phyloP scores from a whole-genome alignment of 2,888 invertebrate species.

The Troides helena region DNA sequence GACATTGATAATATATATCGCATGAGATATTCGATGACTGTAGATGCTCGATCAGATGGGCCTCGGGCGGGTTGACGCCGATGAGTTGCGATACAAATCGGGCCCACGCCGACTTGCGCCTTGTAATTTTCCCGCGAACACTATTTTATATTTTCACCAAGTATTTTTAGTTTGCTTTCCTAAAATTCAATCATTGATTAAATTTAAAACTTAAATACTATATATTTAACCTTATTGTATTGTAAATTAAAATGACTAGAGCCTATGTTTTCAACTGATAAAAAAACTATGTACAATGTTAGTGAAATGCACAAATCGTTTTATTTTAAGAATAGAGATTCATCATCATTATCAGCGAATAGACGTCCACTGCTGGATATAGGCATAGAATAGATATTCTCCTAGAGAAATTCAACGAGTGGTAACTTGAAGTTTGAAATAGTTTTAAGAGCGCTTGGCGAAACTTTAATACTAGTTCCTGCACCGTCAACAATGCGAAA shows the following conservation, averaged over 20 bases:
- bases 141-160: constrained; percentile 29
- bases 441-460: constrained; percentile 9
- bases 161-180: constrained; percentile 15
- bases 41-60: constrained; percentile 54
- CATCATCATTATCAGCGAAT: too few relatives aligned
- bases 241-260: too few relatives aligned
- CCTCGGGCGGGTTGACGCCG: constrained; percentile 68
- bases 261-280: too few relatives aligned
- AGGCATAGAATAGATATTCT: neutral
- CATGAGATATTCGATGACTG: constrained; percentile 61
- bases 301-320: too few relatives aligned
- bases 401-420: neutral
- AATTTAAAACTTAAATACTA: too few relatives aligned
- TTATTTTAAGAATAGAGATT: neutral
- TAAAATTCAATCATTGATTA: neutral
- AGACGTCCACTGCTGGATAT: too few relatives aligned
- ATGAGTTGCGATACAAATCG: constrained; percentile 65
- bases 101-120: constrained; percentile 42
- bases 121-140: constrained; percentile 55
- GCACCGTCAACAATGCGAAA: constrained; percentile 21
- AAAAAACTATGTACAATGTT: too few relatives aligned
- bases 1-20: constrained; percentile 60
- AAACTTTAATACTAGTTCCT: constrained; percentile 14
- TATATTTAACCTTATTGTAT: too few relatives aligned
- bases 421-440: constrained; percentile 21